Percentiles rank a stretch among this genome's conserved stretches.
Conservation (phyloP, 2,113 vertebrate genomes). For the Anseranas semipalmata region DNA sequence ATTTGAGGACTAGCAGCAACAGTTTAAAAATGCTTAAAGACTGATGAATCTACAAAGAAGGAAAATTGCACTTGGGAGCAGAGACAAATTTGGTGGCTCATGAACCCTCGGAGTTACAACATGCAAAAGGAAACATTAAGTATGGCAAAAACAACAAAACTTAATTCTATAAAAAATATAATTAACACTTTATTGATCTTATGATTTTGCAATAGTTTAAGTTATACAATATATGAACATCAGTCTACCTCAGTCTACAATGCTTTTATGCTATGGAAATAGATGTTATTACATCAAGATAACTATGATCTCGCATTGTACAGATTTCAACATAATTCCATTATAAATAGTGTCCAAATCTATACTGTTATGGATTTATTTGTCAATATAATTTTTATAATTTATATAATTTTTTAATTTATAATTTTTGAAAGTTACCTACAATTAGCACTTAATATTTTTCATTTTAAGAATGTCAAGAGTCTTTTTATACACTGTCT, state of each 20-base stretch:
- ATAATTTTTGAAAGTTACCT: background rate
- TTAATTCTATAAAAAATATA: background rate
- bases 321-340: background rate
- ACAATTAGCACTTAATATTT: background rate
- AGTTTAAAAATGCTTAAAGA: background rate
- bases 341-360: background rate
- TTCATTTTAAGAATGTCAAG: background rate
- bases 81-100: background rate
- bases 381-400: background rate
- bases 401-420: no score
- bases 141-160: background rate
- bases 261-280: background rate
- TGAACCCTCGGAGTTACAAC: background rate
- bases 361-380: background rate
- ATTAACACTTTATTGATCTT: background rate
- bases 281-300: background rate
- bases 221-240: background rate
- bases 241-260: background rate
- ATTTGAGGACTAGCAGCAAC: background rate
- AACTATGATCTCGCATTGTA: background rate
- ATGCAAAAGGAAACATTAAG: background rate
- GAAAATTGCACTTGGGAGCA: background rate
- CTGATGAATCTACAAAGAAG: background rate
- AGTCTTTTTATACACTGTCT: background rate
- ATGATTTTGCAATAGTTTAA: background rate